A percentile compares a stretch with the other conserved stretches of the same genome.
Conservation (phyloP, 2,113 vertebrate genomes). For the Hiodon alosoides region DNA sequence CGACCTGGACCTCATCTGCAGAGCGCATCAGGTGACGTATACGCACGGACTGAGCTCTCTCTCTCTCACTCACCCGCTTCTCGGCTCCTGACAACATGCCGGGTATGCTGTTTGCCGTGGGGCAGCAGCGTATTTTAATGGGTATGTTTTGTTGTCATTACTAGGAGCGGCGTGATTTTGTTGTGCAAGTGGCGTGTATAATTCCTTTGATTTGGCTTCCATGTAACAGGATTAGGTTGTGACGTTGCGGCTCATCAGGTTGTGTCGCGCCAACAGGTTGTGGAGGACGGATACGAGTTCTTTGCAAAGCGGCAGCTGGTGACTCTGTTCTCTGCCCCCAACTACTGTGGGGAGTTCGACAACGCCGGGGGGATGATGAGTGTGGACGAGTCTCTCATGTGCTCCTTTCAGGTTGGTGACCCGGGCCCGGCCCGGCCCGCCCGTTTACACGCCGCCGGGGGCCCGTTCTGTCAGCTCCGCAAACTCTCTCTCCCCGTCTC, state of each 20-base stretch:
- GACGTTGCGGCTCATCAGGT: too few relatives aligned
- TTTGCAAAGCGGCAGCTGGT: constrained; percentile 85
- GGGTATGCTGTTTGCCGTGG: too few relatives aligned
- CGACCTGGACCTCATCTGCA: constrained; percentile 97
- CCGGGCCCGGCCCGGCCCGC: background rate
- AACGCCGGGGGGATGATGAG: constrained; percentile 89
- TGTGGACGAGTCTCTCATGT: constrained; percentile 86
- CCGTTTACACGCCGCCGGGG: background rate
- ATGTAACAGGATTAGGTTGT: background rate
- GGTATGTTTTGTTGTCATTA: background rate
- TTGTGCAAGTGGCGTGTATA: background rate
- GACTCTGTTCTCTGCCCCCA: constrained; percentile 81
- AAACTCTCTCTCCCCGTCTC: background rate
- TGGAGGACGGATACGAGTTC: constrained; percentile 86
- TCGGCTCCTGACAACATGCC: too few relatives aligned
- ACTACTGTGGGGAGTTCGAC: constrained; percentile 85
- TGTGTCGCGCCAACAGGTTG: constrained; percentile 60
- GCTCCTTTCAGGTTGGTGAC: constrained; percentile 75
- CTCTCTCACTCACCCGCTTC: background rate
- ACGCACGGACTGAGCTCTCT: background rate
- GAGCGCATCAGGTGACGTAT: constrained; percentile 86
- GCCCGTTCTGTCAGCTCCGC: background rate
- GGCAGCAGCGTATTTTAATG: too few relatives aligned
- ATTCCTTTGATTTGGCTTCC: background rate
- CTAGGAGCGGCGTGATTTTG: background rate